phyloP scores from a whole-genome alignment of 2,113 vertebrate genomes.

The Pleuronectes platessa region DNA sequence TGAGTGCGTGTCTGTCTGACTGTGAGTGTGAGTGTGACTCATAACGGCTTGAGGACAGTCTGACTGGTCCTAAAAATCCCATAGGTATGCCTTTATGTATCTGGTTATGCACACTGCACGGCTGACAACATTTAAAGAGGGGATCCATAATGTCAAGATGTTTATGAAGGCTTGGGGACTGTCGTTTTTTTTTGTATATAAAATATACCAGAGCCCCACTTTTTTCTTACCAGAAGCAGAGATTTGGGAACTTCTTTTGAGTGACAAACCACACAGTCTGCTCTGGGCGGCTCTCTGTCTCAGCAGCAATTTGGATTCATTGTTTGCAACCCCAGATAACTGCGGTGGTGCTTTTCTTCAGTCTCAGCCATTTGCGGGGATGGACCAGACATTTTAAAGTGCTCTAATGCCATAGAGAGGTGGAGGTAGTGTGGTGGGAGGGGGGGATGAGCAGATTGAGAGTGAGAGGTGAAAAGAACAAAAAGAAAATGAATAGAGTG shows the following conservation, averaged over 20 bases:
- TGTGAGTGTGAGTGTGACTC: background rate
- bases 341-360: constrained; percentile 54
- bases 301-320: constrained; percentile 72
- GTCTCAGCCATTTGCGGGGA: constrained; percentile 65
- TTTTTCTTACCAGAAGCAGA: background rate
- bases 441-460: constrained; percentile 58
- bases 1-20: constrained; percentile 24
- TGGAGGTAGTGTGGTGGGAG: constrained; percentile 43
- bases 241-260: constrained; percentile 48
- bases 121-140: constrained; percentile 18
- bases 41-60: constrained; percentile 12
- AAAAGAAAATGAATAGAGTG: constrained; percentile 68
- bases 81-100: too few species aligned
- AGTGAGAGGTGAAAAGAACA: constrained; percentile 71
- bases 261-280: constrained; percentile 64
- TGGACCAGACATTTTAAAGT: constrained; percentile 69
- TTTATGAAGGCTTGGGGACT: constrained; percentile 3
- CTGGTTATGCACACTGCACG: constrained; percentile 1
- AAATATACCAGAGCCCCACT: constrained; percentile 5
- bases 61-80: background rate
- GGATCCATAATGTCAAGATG: background rate
- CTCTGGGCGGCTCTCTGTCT: constrained; percentile 58
- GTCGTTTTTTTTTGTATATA: constrained; percentile 6
- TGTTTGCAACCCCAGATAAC: constrained; percentile 68
- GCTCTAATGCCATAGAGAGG: constrained; percentile 69